Evolutionary conservation across 2,888 invertebrate species (phyloP), one percentile per base, ranked within the genome.

Genomic region (Schizotus pectinicornis): DNA sequence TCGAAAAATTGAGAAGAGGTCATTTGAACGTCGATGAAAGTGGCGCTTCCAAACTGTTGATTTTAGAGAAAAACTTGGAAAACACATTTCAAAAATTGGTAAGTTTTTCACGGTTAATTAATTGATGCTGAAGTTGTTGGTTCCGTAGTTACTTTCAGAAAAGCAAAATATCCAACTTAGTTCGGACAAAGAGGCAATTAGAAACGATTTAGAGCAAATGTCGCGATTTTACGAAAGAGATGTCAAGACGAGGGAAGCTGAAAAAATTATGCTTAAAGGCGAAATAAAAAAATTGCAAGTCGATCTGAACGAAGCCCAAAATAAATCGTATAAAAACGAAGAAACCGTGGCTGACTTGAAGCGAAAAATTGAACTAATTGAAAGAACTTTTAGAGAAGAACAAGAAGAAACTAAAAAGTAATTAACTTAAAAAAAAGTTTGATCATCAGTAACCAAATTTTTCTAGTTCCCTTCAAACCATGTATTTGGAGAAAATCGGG

Each of bases 21-120:
- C 81, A 62, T 75, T 74, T 64, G 73, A 80, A 51, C 68, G 72
- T 68, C n/a, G 73, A 73, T 22, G 74, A 75, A 46, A 71, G 66
- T 39, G 69, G 64, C 11, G 72, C 69, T 6, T 72, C 73, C 7
- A 79, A 77, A 64, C 66, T 85, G 6, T 75, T 82, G 5, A 63
- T 83, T 0, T 81, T 84, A 7, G 85, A 85, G 65, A 82, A 84
- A 70, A 82, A 82, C 71, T 70, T 85, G 31, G 86, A 86, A 71
- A 77, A 82, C 0, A 83, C 84, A 70, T 85, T 85, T 69, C 83
- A 86, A 67, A 85, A 86, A 77, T 68, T 86, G 80, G 86, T 86
- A 74, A 73, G 64, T 66, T 9, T 9, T 39, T 7, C 2, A 12
- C 2, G 6, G 48, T 13, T 30, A 12, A 33, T 34, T 46, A 31